Conservation (phyloP, 2,113 vertebrate species). For the Chloropsis hardwickii region DNA sequence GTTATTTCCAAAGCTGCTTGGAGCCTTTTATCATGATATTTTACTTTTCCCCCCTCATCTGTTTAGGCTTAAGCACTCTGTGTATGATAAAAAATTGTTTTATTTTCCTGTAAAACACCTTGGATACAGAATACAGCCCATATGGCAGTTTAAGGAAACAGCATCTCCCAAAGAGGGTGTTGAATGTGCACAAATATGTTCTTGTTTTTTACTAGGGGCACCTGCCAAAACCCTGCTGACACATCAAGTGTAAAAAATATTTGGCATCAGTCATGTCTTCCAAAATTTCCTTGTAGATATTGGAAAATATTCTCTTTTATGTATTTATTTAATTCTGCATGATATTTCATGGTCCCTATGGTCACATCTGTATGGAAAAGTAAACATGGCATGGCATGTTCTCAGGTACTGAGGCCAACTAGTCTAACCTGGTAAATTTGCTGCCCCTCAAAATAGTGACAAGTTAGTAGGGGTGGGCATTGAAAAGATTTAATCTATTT, state of each 20-base stretch:
- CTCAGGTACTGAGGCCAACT: not conserved
- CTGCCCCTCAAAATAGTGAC: not conserved
- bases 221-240: slow-evolving; percentile 58
- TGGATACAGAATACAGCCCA: slow-evolving; percentile 55
- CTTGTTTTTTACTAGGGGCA: slow-evolving; percentile 54
- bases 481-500: not conserved
- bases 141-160: slow-evolving; percentile 51
- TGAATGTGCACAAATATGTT: slow-evolving; percentile 58
- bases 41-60: slow-evolving; percentile 33
- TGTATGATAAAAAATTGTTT: slow-evolving; percentile 51
- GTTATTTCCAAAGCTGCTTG: slow-evolving; percentile 28
- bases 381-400: not conserved
- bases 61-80: slow-evolving; percentile 29
- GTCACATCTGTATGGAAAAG: slow-evolving; percentile 18
- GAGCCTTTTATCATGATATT: slow-evolving; percentile 15
- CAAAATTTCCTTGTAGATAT: slow-evolving; percentile 44
- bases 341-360: slow-evolving; percentile 16
- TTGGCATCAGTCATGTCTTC: slow-evolving; percentile 35
- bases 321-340: slow-evolving; percentile 30
- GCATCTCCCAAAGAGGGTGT: slow-evolving; percentile 62
- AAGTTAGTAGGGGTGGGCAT: not conserved
- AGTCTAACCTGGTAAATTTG: not conserved
- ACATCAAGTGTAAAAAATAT: slow-evolving; percentile 48
- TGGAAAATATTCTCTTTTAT: slow-evolving; percentile 43
- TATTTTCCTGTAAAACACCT: slow-evolving; percentile 59